Base-by-base conservation (phyloP, 2,888 invertebrate species). In the Hypomecis atomaria region DNA sequence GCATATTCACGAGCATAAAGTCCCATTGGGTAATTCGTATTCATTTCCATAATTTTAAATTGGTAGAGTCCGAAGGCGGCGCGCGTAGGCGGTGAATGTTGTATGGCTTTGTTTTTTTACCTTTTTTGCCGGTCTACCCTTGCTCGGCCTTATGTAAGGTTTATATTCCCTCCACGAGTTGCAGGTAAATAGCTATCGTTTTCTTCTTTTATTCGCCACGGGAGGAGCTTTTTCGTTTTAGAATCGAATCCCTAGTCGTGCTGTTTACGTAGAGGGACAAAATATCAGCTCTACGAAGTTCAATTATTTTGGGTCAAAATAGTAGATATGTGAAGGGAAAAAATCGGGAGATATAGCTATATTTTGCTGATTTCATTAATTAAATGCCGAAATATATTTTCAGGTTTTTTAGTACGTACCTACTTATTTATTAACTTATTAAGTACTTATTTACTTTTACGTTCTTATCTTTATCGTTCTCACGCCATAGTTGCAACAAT, bases 101-200 rank as follows among this genome's bases (percentile, higher is more conserved):
- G 76, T 73, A 73, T 76, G 78, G 78, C 80, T 79, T 77, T 72
- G 74, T 70, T 78, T 85, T n/a, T 87, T 84, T 87, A 77, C 79
- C 77, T 87, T 90, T 90, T 92, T 91, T 90, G 86, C 87, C 77
- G 87, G 87, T 83, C 78, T 83, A 87, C 86, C 88, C 88, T 88
- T 85, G 83, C 85, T 75, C 78, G 73, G 74, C 80, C 79, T 80
- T 85, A 83, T 84, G 82, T 86, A 79, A 65, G 63, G 86, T 87
- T 85, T 82, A 77, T 74, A 78, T 83, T 81, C 83, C 81, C 76
- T 73, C 76, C 77, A 73, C n/a, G 53, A 54, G 77, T 82, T 85
- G 86, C 89, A 90, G 89, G 91, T 92, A 90, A 85, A 89, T 89
- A 85, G 56, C 77, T 77, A 78, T 87, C 61, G 50, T 83, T 87